Base-by-base conservation (phyloP, 30 jellyfish, hydroid and myxozoan species). In the Aurelia coerulea region DNA sequence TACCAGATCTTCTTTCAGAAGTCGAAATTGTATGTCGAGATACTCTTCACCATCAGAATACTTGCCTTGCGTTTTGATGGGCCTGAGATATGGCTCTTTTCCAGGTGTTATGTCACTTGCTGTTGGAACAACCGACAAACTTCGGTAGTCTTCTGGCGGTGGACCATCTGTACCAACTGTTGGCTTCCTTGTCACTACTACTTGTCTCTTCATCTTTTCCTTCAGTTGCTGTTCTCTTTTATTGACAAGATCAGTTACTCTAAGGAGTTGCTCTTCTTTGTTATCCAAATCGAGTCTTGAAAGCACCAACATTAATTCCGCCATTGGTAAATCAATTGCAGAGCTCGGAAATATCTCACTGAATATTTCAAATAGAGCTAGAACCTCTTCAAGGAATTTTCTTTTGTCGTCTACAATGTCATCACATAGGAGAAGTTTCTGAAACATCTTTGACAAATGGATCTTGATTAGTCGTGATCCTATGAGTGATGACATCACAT, bases 101-200 rank as follows among this genome's bases (percentile, higher is more conserved):
- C 72, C 84, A 42, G 64, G 37, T 9, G 17, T 33, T 16, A 90
- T 65, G 31, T 90, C 97, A 16, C 64, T 35, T 17, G 34, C 31
- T 10, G 93, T 83, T 49, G 97, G 97, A 31, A 39, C 46, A 0
- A 75, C 80, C 18, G 97, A 62, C 11, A 81, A 74, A 53, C 64
- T 66, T 11, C 97, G 86, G 73, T 81, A 81, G 37, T 90, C 94
- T 50, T 90, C 90, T 2, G 87, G 86, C n/a, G 97, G 93, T 0
- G 85, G 78, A 2, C 70, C 79, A n/a, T 63, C 68, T 49, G 31
- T 4, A n/a, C 16, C 42, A 62, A 2, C 19, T 0, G 33, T 53
- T 1, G 78, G 70, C 35, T 60, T 60, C 10, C 12, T 46, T 46
- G 56, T 46, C 56, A 6, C 56, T 46, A 46, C 56, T 46, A 4